Percentiles rank a stretch among this genome's conserved stretches.
Conservation (phyloP, 2,797 vertebrate species). For the Ctenopoma kingsleyae region DNA sequence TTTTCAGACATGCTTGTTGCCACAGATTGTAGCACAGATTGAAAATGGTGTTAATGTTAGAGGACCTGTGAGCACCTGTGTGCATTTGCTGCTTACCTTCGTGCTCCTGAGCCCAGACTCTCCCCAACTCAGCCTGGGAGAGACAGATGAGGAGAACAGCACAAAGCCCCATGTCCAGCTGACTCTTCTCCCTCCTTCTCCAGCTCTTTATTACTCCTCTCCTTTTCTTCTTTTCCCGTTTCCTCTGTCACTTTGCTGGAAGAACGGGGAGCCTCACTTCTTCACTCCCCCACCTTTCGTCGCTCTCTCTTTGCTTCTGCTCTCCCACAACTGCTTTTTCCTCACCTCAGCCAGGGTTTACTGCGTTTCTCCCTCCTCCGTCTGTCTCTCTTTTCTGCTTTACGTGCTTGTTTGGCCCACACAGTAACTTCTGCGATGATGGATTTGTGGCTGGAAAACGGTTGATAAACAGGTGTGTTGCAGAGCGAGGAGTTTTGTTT, state of each 20-base stretch:
- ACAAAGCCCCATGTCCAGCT: conserved; percentile 84
- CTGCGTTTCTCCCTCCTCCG: conserved; percentile 51
- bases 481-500: conserved; percentile 43
- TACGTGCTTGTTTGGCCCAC: conserved; percentile 46
- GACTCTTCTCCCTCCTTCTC: conserved; percentile 69
- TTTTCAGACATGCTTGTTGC: conserved; percentile 4
- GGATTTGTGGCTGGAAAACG: conserved; percentile 67
- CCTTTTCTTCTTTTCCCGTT: conserved; percentile 56
- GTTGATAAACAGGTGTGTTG: conserved; percentile 63
- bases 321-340: conserved; percentile 62
- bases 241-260: conserved; percentile 48
- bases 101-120: conserved; percentile 78
- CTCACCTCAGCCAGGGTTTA: conserved; percentile 62
- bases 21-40: conserved; percentile 13
- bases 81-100: conserved; percentile 78
- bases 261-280: conserved; percentile 61
- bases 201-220: conserved; percentile 58
- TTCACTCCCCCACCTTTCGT: conserved; percentile 63
- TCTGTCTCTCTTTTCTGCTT: conserved; percentile 41
- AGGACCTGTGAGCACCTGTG: conserved; percentile 33
- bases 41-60: conserved; percentile 13
- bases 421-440: conserved; percentile 60
- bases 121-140: conserved; percentile 84
- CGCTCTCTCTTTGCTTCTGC: conserved; percentile 47
- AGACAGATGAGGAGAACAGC: conserved; percentile 86